Percentiles rank a stretch among this genome's conserved stretches.
Conservation (phyloP, 2,888 invertebrate genomes). For the Apotomis betuletana region DNA sequence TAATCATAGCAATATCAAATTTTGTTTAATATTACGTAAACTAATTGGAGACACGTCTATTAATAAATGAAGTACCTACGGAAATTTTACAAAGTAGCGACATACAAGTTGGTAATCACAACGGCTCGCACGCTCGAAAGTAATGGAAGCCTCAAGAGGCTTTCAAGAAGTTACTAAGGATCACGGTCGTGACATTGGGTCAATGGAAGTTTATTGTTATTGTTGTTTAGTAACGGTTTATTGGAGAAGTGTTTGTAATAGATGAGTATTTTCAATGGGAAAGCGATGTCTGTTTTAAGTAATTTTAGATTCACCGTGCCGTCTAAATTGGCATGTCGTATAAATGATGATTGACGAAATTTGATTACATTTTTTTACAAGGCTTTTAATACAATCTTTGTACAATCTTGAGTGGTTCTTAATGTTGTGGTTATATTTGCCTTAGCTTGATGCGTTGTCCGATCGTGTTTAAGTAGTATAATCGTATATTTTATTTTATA, state of each 20-base stretch:
- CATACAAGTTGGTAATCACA: too few species aligned
- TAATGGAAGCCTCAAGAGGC: neutral
- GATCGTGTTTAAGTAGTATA: too few species aligned
- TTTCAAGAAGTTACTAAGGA: slow-evolving; percentile 11
- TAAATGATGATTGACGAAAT: neutral
- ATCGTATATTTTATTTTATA: too few species aligned
- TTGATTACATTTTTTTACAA: neutral
- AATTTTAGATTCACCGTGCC: neutral
- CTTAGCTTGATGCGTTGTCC: neutral
- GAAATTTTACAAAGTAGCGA: too few species aligned
- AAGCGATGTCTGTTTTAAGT: neutral
- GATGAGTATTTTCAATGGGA: neutral
- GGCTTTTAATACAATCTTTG: neutral
- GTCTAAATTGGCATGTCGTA: neutral
- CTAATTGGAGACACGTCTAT: too few species aligned
- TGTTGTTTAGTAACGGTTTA: neutral
- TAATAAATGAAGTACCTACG: too few species aligned
- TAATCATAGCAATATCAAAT: too few species aligned
- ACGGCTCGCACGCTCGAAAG: neutral
- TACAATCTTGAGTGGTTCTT: neutral
- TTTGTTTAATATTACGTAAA: too few species aligned
- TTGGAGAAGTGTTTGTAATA: neutral
- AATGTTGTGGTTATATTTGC: neutral
- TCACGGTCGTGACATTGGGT: slow-evolving; percentile 16
- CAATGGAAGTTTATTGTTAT: slow-evolving; percentile 13